These are phyloP conservation scores for Chaetophractus vellerosus DNA, from an alignment of 2,797 vertebrate species.

Conservation along the genomic window DNA sequence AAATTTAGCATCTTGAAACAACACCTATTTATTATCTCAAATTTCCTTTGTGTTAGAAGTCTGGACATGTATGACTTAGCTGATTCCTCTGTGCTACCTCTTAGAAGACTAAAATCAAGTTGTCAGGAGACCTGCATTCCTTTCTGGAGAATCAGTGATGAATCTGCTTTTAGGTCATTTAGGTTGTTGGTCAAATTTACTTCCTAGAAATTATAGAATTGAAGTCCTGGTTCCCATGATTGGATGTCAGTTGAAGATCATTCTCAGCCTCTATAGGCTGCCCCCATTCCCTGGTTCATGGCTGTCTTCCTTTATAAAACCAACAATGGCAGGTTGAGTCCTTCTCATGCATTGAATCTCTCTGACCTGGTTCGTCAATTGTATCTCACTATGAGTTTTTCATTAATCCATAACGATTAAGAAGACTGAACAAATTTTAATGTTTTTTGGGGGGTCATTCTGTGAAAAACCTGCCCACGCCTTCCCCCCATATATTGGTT, in stretches of 20 bases:
- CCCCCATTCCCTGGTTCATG: neutral
- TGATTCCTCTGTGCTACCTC: neutral
- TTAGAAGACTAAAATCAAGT: neutral
- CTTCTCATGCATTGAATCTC: neutral
- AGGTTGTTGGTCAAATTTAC: neutral
- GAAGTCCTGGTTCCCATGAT: neutral
- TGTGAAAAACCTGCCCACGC: neutral
- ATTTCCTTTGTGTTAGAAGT: neutral
- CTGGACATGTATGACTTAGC: neutral
- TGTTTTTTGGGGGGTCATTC: neutral
- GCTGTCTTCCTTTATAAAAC: neutral
- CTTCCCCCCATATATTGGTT: neutral
- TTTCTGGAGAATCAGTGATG: neutral
- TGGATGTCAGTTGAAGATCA: neutral
- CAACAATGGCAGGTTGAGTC: neutral
- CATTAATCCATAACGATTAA: neutral
- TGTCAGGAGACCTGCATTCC: neutral
- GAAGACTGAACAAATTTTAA: neutral
- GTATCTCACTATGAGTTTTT: neutral
- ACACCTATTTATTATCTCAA: neutral
- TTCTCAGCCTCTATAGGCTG: neutral
- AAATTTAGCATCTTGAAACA: constrained; percentile 21
- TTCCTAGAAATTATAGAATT: neutral
- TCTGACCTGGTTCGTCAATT: neutral
- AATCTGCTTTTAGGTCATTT: neutral